Percentiles rank a stretch among this genome's conserved stretches.
phyloP scores from a whole-genome alignment of 2,113 vertebrate species.

The Phylloscopus trochilus region DNA sequence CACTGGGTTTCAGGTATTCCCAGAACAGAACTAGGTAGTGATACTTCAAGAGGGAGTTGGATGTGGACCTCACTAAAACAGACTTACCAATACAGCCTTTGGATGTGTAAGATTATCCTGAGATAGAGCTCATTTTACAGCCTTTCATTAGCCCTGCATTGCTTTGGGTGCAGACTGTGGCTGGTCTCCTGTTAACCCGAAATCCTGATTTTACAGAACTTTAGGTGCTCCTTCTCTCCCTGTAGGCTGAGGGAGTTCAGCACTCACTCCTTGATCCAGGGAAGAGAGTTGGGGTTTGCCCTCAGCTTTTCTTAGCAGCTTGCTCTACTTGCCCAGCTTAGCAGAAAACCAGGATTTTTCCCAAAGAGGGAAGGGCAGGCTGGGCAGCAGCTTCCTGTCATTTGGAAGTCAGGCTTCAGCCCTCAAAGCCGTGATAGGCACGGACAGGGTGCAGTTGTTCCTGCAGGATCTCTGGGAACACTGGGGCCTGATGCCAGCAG shows the following conservation, averaged over 20 bases:
- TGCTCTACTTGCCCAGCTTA: neutral
- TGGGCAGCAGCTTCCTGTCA: neutral
- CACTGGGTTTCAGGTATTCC: neutral
- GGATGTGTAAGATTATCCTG: neutral
- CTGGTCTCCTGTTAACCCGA: neutral
- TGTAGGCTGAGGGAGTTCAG: neutral
- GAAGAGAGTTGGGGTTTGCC: neutral
- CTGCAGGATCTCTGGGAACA: neutral
- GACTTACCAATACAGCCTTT: rapidly evolving
- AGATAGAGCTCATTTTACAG: neutral
- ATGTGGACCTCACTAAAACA: neutral
- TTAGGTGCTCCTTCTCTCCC: neutral
- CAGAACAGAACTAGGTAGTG: neutral
- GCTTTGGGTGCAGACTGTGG: neutral
- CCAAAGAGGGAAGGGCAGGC: neutral
- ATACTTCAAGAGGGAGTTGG: neutral
- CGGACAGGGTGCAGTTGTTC: neutral
- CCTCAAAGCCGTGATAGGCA: neutral
- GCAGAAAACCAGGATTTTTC: neutral
- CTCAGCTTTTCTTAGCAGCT: neutral
- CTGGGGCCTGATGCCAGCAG: neutral
- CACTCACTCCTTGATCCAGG: neutral
- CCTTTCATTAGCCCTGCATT: neutral
- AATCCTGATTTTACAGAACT: neutral
- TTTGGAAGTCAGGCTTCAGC: neutral